Conservation (phyloP, 2,888 invertebrate species). For the Oscheius sp. region DNA sequence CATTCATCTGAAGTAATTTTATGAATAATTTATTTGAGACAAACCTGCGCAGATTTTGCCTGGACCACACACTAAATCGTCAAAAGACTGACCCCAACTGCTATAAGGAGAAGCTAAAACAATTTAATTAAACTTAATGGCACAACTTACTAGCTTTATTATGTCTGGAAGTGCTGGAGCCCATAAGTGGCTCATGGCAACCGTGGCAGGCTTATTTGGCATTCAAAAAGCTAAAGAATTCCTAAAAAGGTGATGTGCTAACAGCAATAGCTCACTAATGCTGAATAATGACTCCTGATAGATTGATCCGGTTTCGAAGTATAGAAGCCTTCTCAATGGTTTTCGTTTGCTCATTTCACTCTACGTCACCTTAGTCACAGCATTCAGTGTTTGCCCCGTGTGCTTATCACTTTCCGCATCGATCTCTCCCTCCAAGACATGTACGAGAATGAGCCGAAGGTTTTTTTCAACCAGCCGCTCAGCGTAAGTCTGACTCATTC, state of each 20-base stretch:
- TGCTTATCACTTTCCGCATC: conserved; percentile 12
- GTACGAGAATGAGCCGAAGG: conserved; percentile 22
- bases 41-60: conserved; percentile 21
- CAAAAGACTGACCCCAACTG: conserved; percentile 23
- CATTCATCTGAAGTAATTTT: conserved; percentile 8
- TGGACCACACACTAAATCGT: conserved; percentile 15
- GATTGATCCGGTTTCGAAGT: too few species aligned
- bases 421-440: too few species aligned
- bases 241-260: too few species aligned
- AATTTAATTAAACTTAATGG: neutral
- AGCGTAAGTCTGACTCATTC: neutral
- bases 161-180: conserved; percentile 4
- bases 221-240: neutral
- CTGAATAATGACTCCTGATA: too few species aligned
- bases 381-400: conserved; percentile 9
- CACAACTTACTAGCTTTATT: conserved; percentile 25
- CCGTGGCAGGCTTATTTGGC: neutral
- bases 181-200: conserved; percentile 6
- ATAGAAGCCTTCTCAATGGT: too few species aligned
- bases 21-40: neutral
- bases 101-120: conserved; percentile 22
- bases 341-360: too few species aligned
- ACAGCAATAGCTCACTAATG: too few species aligned
- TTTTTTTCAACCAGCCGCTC: conserved; percentile 11
- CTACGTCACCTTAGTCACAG: too few species aligned